phyloP scores from a whole-genome alignment of 1,140 invertebrate species.

The Nomia melanderi region DNA sequence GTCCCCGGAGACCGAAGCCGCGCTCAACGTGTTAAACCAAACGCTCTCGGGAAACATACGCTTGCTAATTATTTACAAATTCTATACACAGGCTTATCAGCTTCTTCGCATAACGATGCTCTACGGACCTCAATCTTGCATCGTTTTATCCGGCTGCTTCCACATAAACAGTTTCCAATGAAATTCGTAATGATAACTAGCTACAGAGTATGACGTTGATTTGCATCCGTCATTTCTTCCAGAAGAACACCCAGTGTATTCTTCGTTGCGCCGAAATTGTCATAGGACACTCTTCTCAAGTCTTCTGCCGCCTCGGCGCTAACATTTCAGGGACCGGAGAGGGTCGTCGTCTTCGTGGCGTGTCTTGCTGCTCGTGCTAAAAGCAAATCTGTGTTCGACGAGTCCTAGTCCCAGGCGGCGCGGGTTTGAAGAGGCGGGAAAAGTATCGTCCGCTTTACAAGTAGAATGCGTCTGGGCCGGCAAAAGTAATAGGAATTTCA shows the following conservation, averaged over 20 bases:
- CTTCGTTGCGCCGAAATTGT: conserved; percentile 13
- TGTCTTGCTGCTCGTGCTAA: conserved; percentile 46
- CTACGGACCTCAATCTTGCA: background rate
- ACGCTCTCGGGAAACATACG: background rate
- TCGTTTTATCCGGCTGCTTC: too few species aligned
- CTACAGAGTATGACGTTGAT: too few species aligned
- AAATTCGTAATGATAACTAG: too few species aligned
- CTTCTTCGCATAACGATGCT: background rate
- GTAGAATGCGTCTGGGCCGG: background rate
- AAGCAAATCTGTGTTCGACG: conserved; percentile 68
- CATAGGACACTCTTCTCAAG: background rate
- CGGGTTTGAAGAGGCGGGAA: conserved; percentile 46
- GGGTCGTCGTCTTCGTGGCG: background rate
- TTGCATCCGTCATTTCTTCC: background rate
- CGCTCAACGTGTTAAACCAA: too few species aligned
- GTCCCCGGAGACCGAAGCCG: too few species aligned
- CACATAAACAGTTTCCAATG: too few species aligned
- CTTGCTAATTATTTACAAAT: conserved; percentile 23
- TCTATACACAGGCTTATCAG: conserved; percentile 3
- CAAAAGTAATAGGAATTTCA: background rate
- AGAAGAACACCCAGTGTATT: background rate
- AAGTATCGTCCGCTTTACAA: conserved; percentile 53
- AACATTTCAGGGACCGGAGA: background rate
- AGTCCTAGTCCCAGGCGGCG: conserved; percentile 15
- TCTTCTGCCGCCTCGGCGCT: background rate